phyloP scores from a whole-genome alignment of 2,113 vertebrate genomes.

The Toxostoma redivivum region DNA sequence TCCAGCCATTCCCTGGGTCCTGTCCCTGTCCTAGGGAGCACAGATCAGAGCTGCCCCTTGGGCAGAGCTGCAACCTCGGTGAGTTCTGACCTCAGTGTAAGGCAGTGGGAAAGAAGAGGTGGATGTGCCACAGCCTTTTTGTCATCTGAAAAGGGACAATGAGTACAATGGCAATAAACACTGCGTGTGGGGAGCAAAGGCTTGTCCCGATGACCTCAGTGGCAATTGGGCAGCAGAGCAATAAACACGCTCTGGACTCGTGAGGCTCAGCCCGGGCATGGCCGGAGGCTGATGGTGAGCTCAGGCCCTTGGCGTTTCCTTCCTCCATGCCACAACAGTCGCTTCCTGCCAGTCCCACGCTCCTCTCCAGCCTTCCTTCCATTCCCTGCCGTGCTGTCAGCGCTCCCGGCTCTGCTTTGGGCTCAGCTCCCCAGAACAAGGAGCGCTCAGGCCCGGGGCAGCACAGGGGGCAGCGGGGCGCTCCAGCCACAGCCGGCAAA shows the following conservation, averaged over 20 bases:
- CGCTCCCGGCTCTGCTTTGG: rapidly evolving
- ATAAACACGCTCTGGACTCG: neutral
- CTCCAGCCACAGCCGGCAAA: neutral
- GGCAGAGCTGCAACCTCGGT: rapidly evolving
- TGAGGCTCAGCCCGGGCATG: neutral
- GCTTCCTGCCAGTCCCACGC: neutral
- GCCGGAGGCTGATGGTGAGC: neutral
- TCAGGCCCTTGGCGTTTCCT: slow-evolving; percentile 34
- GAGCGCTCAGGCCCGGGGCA: rapidly evolving
- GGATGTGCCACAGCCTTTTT: neutral
- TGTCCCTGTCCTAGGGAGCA: neutral
- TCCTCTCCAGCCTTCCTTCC: neutral
- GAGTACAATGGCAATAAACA: rapidly evolving
- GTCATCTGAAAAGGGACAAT: neutral
- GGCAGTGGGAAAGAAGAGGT: neutral
- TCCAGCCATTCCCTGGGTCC: rapidly evolving
- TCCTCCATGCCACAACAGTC: neutral
- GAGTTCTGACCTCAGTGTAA: neutral
- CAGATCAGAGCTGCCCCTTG: rapidly evolving
- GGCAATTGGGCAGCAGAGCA: neutral
- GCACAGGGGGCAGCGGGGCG: rapidly evolving
- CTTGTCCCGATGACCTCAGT: neutral
- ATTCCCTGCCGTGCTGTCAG: rapidly evolving
- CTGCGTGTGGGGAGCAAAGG: rapidly evolving
- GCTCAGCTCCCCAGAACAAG: neutral